Evolutionary conservation across 2,888 invertebrate species (phyloP).

Genomic region (Gortyna flavago): DNA sequence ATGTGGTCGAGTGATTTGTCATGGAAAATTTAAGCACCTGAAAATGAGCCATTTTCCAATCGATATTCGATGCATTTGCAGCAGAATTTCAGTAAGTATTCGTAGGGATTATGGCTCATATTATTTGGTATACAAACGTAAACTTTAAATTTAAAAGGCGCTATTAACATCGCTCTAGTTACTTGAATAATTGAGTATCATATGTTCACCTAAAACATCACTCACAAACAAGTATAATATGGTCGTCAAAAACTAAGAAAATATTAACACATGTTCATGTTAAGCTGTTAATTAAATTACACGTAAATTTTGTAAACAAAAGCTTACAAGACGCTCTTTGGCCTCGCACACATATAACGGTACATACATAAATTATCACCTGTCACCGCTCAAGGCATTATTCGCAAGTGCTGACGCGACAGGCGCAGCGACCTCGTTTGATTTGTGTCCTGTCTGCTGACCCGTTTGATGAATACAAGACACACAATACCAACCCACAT

Average conservation of each 20-base stretch:
- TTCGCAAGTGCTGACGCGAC: constrained; percentile 65
- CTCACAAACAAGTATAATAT: background rate
- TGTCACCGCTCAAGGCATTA: constrained; percentile 67
- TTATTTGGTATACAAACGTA: constrained; percentile 6
- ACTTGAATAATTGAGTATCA: background rate
- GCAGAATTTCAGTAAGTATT: constrained; percentile 13
- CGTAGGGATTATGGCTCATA: background rate
- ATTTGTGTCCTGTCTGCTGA: constrained; percentile 69
- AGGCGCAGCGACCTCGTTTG: constrained; percentile 63
- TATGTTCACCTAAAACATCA: background rate
- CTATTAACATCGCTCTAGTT: constrained; percentile 23
- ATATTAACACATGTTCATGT: constrained; percentile 5
- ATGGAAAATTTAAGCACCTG: constrained; percentile 60
- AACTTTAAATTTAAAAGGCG: constrained; percentile 23
- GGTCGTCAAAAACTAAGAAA: background rate
- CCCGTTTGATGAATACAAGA: constrained; percentile 63
- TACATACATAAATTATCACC: constrained; percentile 65
- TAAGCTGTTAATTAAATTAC: constrained; percentile 47
- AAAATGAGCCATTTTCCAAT: constrained; percentile 52
- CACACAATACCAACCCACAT: constrained; percentile 38
- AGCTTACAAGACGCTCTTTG: constrained; percentile 38
- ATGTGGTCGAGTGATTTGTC: constrained; percentile 66
- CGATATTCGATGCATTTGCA: constrained; percentile 36
- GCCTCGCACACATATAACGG: constrained; percentile 35
- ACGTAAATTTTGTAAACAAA: constrained; percentile 44